Base-by-base conservation (phyloP, 2,797 vertebrate genomes). In the Antrozous pallidus region DNA sequence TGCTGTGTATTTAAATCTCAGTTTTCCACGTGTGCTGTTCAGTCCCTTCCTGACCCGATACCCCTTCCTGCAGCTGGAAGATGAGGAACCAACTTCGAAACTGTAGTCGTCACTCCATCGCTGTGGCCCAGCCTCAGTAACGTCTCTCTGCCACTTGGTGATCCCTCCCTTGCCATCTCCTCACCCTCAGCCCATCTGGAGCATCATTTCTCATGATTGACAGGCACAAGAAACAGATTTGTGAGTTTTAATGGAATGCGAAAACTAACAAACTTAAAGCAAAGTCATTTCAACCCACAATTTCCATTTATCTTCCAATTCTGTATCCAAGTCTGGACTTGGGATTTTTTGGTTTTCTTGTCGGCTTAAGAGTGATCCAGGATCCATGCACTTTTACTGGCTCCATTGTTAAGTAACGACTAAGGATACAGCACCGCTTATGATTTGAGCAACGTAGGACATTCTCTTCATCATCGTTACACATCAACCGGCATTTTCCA, bases 401-500 rank as follows among this genome's bases (percentile, higher is more conserved):
- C 13, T 84, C 1, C 6, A 90, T 8, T 9, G 96, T 96, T 95
- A 95, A 45, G 49, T 77, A 93, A 8, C 31, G 36, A 16, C 28
- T 70, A 26, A 40, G 95, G 36, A 91, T 58, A 65, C 95, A 93
- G 73, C 91, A 95, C 20, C 85, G 51, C 51, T 95, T 96, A 45
- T 4, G 51, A 63, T 85, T 82, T 67, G 0, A 8, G 56, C 95
- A 97, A 40, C 92, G 63, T 31, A 33, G 2, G n/a, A 90, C 14
- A 2, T 10, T 56, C 12, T 95, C 87, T 90, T 97, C 96, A 22
- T 38, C 63, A 17, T 80, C 54, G 51, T 38, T 88, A 90, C 93
- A 96, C 56, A 96, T 26, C 85, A 94, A 5, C 40, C 87, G 42
- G 78, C 96, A 96, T 58, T 45, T 54, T 85, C 94, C 81, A 24